Base-by-base conservation (phyloP, 2,797 vertebrate species). In the Cossypha dichroa region DNA sequence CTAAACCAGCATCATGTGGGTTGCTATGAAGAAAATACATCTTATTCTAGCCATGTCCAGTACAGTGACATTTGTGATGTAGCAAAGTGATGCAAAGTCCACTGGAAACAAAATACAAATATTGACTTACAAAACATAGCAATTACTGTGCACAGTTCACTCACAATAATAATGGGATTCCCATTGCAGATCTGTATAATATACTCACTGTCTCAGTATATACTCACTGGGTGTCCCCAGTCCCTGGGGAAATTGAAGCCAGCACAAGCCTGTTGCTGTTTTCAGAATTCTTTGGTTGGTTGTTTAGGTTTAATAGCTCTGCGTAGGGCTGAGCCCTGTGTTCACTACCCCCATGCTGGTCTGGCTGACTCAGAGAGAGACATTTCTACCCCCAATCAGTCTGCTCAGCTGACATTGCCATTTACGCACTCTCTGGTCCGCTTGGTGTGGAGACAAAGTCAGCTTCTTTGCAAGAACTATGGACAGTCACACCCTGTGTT, bases 161-260 rank as follows among this genome's bases (percentile, higher is more conserved):
- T 92, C 31, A 21, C n/a, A 67, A 4, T 56, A 59, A 45, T 15
- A 59, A 15, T 13, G 17, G 21, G 40, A 38, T 55, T 85, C 40
- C 54, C 28, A 3, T 38, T 80, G 29, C 25, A 23, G 3, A 11
- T 77, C 25, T 76, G 19, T 69, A 4, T 43, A 40, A 45, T n/a
- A 10, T 10, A 13, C 9, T 70, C 15, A 38, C 28, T 2, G 2
- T 63, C 18, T 22, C 1, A 5, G 5, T 1, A 20, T 34, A 4
- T 59, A 34, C 26, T 80, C 25, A 5, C 34, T 40, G 40, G 2
- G 19, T 54, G 31, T 70, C 26, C 22, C 43, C 28, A 38, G 3
- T 56, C 33, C 7, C n/a, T 9, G 3, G 36, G 29, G 56, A 51
- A 31, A 4, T n/a, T 64, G 36, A 60, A 79, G 59, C 22, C n/a